phyloP scores from a whole-genome alignment of 1,140 invertebrate genomes.

The Micrasema minimum region DNA sequence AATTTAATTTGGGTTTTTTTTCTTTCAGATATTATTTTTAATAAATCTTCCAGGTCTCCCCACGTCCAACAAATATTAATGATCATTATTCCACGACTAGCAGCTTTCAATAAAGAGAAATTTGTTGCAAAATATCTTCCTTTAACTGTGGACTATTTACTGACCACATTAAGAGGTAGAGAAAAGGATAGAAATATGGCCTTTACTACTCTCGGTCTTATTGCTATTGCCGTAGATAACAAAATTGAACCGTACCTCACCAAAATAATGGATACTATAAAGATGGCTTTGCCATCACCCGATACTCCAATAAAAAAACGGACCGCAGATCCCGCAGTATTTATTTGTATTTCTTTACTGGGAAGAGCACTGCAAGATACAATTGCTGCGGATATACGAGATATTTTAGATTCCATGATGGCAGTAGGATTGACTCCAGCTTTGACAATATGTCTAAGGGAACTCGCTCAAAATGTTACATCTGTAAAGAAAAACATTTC shows the following conservation, averaged over 20 bases:
- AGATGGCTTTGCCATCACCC: constrained; percentile 81
- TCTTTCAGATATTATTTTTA: constrained; percentile 77
- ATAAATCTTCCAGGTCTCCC: constrained; percentile 77
- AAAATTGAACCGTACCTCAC: constrained; percentile 84
- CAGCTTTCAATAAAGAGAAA: constrained; percentile 87
- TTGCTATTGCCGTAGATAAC: constrained; percentile 89
- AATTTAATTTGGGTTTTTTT: not conserved
- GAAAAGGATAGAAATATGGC: constrained; percentile 87
- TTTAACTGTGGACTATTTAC: constrained; percentile 81
- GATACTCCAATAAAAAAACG: constrained; percentile 79
- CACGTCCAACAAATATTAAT: constrained; percentile 91
- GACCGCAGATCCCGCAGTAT: constrained; percentile 85
- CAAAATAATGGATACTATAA: constrained; percentile 89
- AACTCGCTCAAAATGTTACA: constrained; percentile 90
- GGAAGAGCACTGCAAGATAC: constrained; percentile 84
- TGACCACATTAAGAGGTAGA: constrained; percentile 78
- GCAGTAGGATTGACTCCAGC: constrained; percentile 90
- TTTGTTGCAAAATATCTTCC: constrained; percentile 84
- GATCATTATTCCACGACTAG: constrained; percentile 91
- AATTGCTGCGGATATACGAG: constrained; percentile 82
- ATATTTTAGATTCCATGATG: constrained; percentile 92
- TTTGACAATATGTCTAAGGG: constrained; percentile 89
- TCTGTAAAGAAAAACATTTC: constrained; percentile 90
- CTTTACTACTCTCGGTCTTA: constrained; percentile 90
- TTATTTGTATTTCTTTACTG: constrained; percentile 94